phyloP scores from a whole-genome alignment of 2,797 vertebrate genomes.

The Syngnathus acus region DNA sequence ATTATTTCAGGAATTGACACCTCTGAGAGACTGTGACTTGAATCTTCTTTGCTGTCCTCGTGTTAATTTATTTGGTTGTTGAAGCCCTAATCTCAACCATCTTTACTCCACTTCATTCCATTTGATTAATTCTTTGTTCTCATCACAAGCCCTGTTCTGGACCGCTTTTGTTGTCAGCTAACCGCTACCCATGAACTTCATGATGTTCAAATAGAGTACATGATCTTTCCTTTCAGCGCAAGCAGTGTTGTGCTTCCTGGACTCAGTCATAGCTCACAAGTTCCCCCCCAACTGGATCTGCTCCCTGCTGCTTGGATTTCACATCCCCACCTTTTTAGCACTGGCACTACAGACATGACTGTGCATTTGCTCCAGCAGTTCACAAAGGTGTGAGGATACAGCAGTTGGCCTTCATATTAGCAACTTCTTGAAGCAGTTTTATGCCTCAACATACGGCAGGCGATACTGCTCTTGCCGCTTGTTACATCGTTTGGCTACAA shows the following conservation, averaged over 20 bases:
- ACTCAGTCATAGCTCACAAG: conserved; percentile 8
- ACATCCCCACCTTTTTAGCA: conserved; percentile 54
- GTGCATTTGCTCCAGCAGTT: conserved; percentile 19
- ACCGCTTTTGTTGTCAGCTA: conserved; percentile 6
- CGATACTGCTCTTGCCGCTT: conserved; percentile 87
- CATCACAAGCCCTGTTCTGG: not conserved
- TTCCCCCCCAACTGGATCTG: conserved; percentile 6
- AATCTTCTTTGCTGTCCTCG: not conserved
- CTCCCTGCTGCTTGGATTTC: conserved; percentile 21
- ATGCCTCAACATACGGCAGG: conserved; percentile 82
- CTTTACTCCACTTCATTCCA: not conserved
- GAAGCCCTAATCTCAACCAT: not conserved
- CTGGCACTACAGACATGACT: conserved; percentile 39
- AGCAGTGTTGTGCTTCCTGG: conserved; percentile 8
- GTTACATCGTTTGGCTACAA: conserved; percentile 87
- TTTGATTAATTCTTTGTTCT: not conserved
- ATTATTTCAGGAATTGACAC: not conserved
- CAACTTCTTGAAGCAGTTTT: conserved; percentile 24
- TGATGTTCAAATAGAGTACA: conserved; percentile 21
- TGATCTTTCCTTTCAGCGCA: conserved; percentile 13
- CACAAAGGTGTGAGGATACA: conserved; percentile 17
- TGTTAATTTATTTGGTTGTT: not conserved
- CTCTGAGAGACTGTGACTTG: not conserved
- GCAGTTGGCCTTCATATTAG: conserved; percentile 7
- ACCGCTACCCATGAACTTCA: conserved; percentile 13